Base-by-base conservation (phyloP, 1,140 invertebrate species). In the Procambarus clarkii region DNA sequence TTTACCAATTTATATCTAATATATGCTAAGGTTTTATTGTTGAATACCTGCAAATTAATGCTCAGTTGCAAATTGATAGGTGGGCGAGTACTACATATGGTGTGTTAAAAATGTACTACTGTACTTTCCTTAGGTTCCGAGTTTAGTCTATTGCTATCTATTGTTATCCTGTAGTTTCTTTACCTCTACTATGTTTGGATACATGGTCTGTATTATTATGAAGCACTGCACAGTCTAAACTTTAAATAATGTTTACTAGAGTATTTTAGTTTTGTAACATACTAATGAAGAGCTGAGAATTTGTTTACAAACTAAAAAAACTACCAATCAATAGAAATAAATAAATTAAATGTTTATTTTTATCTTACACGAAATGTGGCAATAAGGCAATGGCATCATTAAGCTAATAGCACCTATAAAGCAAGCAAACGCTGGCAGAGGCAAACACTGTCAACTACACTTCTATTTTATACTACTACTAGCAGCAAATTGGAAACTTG, bases 351-450 rank as follows among this genome's bases (percentile, higher is more conserved):
- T 18, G 11, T 21, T 64, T 21, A 64, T 64, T 15, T 64, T 5
- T 1, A 64, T 64, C 60, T 21, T 64, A 34, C 21, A 34, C 24
- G 69, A 74, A 74, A 34, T 21, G 8, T 34, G n/a, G n/a, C 69
- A 34, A 34, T 24, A 34, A 34, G 69, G 69, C 69, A n/a, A 54
- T 71, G 13, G 46, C 46, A 71, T 48, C 82, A 71, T 85, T 18
- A 85, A 85, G 82, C 82, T 85, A 85, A 48, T 74, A 85, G 82
- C 82, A 85, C 48, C 82, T 85, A 85, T 69, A 85, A 85, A 85
- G 82, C 82, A 8, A 84, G 82, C 64, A 71, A 44, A 64, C 13
- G 13, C 54, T 64, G 24, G 3, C 15, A 79, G 18, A 21, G 2
- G 15, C 18, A 15, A 79, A 11, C 48, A 79, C 15, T 50, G 21